Percentiles rank a stretch among this genome's conserved stretches.
phyloP scores from a whole-genome alignment of 1,140 invertebrate species.

The Ceratosolen fusciceps region DNA sequence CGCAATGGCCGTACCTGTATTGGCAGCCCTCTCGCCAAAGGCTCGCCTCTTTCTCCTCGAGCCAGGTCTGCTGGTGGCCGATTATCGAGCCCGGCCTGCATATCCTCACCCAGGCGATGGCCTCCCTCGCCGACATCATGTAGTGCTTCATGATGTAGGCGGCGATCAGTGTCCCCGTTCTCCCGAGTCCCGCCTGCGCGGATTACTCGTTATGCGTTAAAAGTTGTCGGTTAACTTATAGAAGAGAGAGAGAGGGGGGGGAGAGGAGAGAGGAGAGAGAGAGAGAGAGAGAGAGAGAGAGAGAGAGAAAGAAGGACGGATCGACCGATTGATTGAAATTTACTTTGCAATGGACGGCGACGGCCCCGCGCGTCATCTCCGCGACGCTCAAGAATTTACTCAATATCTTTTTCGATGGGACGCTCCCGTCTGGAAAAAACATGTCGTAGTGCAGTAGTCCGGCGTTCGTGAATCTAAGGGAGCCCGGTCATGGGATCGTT shows the following conservation, averaged over 20 bases:
- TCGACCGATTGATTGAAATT: conserved; percentile 21
- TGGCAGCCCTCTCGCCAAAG: conserved; percentile 69
- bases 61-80: conserved; percentile 85
- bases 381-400: conserved; percentile 81
- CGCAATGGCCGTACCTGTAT: conserved; percentile 68
- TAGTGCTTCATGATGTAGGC: conserved; percentile 90
- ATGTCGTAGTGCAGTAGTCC: conserved; percentile 86
- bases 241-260: no score
- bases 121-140: conserved; percentile 82
- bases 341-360: conserved; percentile 91
- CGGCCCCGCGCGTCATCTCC: conserved; percentile 79
- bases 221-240: no score
- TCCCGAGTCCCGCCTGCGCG: conserved; percentile 81
- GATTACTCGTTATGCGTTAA: no score
- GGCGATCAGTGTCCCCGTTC: conserved; percentile 87
- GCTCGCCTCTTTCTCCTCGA: conserved; percentile 74
- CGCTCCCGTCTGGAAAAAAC: conserved; percentile 86
- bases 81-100: conserved; percentile 88
- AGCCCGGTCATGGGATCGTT: no score
- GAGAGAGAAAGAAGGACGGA: no score
- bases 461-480: conserved; percentile 77
- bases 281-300: no score
- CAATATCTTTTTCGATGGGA: conserved; percentile 80
- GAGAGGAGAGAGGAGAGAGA: no score
- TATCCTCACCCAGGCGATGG: conserved; percentile 88